Base-by-base conservation (phyloP, 2,113 vertebrate species). In the Pelvicachromis taeniatus region DNA sequence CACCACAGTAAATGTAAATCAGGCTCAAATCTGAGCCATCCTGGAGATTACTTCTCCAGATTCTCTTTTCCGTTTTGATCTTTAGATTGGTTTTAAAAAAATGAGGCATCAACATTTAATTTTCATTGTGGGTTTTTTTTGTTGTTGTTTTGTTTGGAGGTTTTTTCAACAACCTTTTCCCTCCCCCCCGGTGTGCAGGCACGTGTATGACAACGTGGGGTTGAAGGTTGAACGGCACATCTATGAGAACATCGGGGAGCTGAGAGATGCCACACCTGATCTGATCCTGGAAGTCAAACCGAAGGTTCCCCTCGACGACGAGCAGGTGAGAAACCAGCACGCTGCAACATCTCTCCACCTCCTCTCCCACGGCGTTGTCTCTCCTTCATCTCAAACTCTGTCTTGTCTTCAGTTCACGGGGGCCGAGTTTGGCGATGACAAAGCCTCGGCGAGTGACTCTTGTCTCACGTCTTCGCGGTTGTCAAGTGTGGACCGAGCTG, bases 231-330 rank as follows among this genome's bases (percentile, higher is more conserved):
- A 94, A 0, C 88, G 63, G 4, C 94, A 96, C 93, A 93, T 96
- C 86, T 96, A 96, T 0, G 96, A 97, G 31, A 96, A 96, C 73
- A 82, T 90, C 2, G 93, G 94, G 1, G 90, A 95, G 77, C 92
- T 97, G 84, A 94, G 93, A 26, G 95, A 95, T 4, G 88, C 95
- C 81, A 97, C 97, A 29, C 97, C 97, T 4, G 97, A 98, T 91
- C 96, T 98, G 88, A 97, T 98, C 90, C 94, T 97, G 86, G 96
- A 96, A 1, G 93, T 96, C 85, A 97, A 96, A 4, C 93, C 96
- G 79, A 97, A 97, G 85, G 84, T 93, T 5, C 81, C 90, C 35
- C 75, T 87, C 17, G 92, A 92, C 26, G 95, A 95, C 19, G 88
- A 92, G 42, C 94, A 94, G 94, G 94, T 95, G 89, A 93, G 17